Percentiles rank a stretch among this genome's conserved stretches.
Evolutionary conservation across 2,888 invertebrate genomes (phyloP).

Genomic region (Eupithecia vulgata): DNA sequence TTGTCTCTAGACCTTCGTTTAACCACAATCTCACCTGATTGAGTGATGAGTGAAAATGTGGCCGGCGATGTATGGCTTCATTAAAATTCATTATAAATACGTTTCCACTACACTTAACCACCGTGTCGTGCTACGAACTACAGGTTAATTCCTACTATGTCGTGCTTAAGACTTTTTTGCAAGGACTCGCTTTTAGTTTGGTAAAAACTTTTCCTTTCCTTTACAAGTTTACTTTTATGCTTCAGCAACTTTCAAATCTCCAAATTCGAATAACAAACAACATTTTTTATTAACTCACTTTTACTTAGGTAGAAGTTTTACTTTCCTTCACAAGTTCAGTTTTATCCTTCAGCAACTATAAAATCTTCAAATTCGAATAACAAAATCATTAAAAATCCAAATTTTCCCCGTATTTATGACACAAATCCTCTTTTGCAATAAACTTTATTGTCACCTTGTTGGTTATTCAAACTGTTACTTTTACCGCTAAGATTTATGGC

Average conservation of each 20-base stretch:
- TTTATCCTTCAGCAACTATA: no score
- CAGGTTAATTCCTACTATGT: not conserved
- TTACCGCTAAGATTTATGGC: slow-evolving; percentile 32
- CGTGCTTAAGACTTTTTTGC: not conserved
- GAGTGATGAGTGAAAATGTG: no score
- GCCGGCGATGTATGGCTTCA: not conserved
- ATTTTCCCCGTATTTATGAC: not conserved
- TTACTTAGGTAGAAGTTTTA: no score
- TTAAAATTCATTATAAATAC: not conserved
- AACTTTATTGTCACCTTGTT: not conserved
- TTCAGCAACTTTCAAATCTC: not conserved
- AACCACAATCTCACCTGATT: no score
- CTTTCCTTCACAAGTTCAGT: not conserved
- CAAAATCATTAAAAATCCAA: not conserved
- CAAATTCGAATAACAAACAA: not conserved
- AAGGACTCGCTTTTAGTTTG: not conserved
- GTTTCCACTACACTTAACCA: not conserved
- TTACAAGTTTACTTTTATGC: not conserved
- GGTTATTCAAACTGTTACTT: slow-evolving; percentile 17
- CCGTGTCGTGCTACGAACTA: not conserved
- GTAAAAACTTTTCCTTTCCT: not conserved
- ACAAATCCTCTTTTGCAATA: not conserved
- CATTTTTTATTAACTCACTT: no score
- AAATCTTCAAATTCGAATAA: no score
- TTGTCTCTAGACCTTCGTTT: no score